These are phyloP conservation scores for Halictus quadricinctus DNA, from an alignment of 2,888 invertebrate genomes.

Conservation along the genomic window DNA sequence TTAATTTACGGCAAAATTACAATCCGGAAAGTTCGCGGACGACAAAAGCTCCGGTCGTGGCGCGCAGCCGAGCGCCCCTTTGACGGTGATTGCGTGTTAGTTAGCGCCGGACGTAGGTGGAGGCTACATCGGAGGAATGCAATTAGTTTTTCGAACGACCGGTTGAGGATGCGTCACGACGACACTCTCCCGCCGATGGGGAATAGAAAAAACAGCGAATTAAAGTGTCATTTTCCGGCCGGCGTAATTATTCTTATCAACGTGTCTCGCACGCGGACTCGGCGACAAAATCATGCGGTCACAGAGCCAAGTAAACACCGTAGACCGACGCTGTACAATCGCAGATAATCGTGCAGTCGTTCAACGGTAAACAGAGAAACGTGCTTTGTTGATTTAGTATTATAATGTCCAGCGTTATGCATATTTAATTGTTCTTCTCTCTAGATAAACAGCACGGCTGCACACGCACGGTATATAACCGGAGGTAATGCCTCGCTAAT, in stretches of 20 bases:
- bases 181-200: not conserved
- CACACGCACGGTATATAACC: not conserved
- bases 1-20: slow-evolving; percentile 57
- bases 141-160: slow-evolving; percentile 58
- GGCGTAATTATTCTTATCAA: not conserved
- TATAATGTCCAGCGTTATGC: not conserved
- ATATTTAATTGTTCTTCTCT: not conserved
- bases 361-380: not conserved
- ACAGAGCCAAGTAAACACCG: not conserved
- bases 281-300: too few species aligned
- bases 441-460: not conserved
- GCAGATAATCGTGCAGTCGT: not conserved
- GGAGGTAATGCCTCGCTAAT: not conserved
- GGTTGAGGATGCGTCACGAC: slow-evolving; percentile 28
- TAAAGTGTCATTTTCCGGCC: not conserved
- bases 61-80: not conserved
- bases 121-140: slow-evolving; percentile 61
- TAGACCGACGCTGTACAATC: not conserved
- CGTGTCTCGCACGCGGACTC: not conserved
- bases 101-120: not conserved
- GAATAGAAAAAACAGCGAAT: not conserved
- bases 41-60: slow-evolving; percentile 34
- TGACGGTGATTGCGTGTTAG: slow-evolving; percentile 5
- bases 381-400: not conserved
- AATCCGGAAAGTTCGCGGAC: slow-evolving; percentile 49